Evolutionary conservation across 1,140 invertebrate genomes (phyloP).

Genomic region (Drosophila tristis): DNA sequence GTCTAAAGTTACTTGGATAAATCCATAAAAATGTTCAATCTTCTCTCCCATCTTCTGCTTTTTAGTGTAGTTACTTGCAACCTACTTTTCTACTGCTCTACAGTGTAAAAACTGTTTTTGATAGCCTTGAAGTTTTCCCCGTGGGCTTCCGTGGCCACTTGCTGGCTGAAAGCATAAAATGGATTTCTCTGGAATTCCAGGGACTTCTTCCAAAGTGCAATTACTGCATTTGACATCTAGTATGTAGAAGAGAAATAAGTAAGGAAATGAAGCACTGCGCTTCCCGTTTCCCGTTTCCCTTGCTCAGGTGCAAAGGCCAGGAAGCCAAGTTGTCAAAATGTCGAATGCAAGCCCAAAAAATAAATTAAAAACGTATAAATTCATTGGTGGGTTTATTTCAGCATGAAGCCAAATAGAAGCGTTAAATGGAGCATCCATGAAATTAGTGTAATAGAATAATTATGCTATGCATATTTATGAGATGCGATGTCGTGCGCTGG

Average conservation of each 20-base stretch:
- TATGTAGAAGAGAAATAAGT: neutral
- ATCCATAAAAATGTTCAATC: too few species aligned
- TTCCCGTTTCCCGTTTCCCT: neutral
- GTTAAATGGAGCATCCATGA: conserved; percentile 26
- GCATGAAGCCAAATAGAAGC: neutral
- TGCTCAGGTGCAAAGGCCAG: neutral
- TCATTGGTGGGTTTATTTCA: neutral
- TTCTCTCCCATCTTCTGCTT: too few species aligned
- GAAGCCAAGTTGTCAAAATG: conserved; percentile 14
- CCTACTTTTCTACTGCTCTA: neutral
- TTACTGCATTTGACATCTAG: conserved; percentile 25
- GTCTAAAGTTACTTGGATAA: too few species aligned
- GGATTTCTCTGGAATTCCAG: neutral
- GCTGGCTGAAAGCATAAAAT: conserved; percentile 10
- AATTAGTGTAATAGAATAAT: conserved; percentile 32
- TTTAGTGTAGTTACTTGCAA: too few species aligned
- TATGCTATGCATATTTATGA: conserved; percentile 37
- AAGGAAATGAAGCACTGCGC: neutral
- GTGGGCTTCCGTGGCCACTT: conserved; percentile 1
- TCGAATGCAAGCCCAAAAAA: conserved; percentile 1
- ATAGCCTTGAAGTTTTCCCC: neutral
- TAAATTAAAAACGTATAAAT: too few species aligned
- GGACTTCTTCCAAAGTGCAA: neutral
- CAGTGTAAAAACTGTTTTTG: neutral
- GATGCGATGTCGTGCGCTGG: neutral